These are phyloP conservation scores for Drosophila fulvimacula DNA, from an alignment of 2,888 invertebrate genomes.

Conservation along the genomic window DNA sequence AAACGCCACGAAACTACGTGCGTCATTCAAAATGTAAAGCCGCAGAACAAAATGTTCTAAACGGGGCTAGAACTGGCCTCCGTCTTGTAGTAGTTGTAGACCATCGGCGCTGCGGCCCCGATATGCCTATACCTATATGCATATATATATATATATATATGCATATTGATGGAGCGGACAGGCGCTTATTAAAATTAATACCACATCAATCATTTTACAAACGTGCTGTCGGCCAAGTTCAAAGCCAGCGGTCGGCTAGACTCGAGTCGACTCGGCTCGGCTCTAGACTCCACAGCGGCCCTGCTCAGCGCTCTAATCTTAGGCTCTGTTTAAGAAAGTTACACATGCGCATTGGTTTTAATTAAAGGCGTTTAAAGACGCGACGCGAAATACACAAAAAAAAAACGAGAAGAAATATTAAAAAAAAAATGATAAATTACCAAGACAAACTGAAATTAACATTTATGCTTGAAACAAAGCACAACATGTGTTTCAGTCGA, in stretches of 20 bases:
- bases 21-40: slow-evolving; percentile 44
- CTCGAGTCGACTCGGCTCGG: slow-evolving; percentile 16
- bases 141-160: slow-evolving; percentile 36
- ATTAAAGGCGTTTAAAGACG: slow-evolving; percentile 81
- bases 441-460: slow-evolving; percentile 76
- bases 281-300: slow-evolving; percentile 37
- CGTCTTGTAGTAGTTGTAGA: background rate
- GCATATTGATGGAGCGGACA: slow-evolving; percentile 57
- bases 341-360: slow-evolving; percentile 82
- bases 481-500: slow-evolving; percentile 51
- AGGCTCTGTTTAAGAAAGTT: slow-evolving; percentile 72
- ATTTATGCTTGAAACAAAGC: slow-evolving; percentile 64
- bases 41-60: slow-evolving; percentile 44
- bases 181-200: slow-evolving; percentile 83
- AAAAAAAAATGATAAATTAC: slow-evolving; percentile 77
- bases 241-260: slow-evolving; percentile 61
- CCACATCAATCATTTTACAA: slow-evolving; percentile 84
- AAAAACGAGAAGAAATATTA: background rate
- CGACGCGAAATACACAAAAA: slow-evolving; percentile 35
- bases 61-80: slow-evolving; percentile 21
- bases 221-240: slow-evolving; percentile 83
- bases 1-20: slow-evolving; percentile 68
- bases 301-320: slow-evolving; percentile 26
- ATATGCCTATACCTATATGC: no score
- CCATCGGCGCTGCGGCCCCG: background rate